Evolutionary conservation across 2,888 invertebrate species (phyloP), one percentile per base, ranked within the genome.

Genomic region (Andrena camellia): DNA sequence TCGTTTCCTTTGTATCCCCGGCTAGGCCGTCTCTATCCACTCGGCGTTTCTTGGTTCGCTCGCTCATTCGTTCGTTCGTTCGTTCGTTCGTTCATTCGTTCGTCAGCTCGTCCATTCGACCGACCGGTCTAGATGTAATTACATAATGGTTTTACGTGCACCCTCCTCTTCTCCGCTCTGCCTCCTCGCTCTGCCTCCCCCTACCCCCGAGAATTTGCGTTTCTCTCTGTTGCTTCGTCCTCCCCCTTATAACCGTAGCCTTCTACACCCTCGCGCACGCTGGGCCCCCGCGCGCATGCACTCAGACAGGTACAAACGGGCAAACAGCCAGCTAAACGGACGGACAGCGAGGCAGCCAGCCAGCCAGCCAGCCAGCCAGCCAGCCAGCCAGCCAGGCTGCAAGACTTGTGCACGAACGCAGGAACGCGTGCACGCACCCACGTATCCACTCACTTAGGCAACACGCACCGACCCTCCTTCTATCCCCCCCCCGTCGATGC

Each of bases 111-210:
- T 74, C 72, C 85, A 76, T 78, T 82, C 87, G 86, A 85, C 87
- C 89, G 88, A 83, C 89, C 89, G 87, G 90, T 88, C 91, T 90
- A 90, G 87, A 90, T 90, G 91, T 92, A 92, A 92, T 92, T 92
- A 92, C 91, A 88, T 92, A 92, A 92, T 92, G 92, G 90, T 92
- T 92, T 92, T 90, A 92, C 90, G 91, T 79, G 64, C 69, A 75
- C 75, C 76, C 77, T 68, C 54, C 74, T 66, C 78, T 68, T 26
- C 63, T 54, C 67, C 73, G 68, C 74, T 69, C 59, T 42, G 17
- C 42, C 42, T 35, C 35, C 35, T 10, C 33, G n/a, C 33, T 68
- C 77, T 63, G 2, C 8, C 33, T 2, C 33, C 74, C 72, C 86
- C 70, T 68, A 23, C 77, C 64, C 64, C 75, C n/a, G 80, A 72